Evolutionary conservation across 2,797 vertebrate genomes (phyloP), one percentile per base, ranked within the genome.

Genomic region (Pipistrellus pipistrellus): DNA sequence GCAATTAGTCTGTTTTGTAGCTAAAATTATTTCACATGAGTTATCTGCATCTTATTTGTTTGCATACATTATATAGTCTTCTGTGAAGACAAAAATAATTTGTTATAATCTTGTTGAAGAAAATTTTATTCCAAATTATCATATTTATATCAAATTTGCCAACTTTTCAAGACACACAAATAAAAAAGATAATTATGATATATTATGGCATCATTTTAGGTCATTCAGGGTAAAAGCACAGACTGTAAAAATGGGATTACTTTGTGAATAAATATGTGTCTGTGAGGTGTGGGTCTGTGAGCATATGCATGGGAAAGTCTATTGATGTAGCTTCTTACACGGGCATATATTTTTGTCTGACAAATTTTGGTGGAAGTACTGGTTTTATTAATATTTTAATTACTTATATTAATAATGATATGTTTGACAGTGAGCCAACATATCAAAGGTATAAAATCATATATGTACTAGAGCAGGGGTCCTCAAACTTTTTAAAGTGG

Each of bases 1-100:
- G 35, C 6, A 64, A 81, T 93, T 88, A 94, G 94, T 86, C 6
- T 92, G 90, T 90, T 95, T 68, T 92, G 57, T 53, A 85, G 69
- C 30, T 92, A 89, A 84, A 71, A 84, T 73, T 87, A 91, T 78
- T 73, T 23, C 12, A 20, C 53, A 77, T 62, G 46, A 95, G 80
- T 72, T 53, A 81, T 86, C 84, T 14, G 27, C 38, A 38, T 73
- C 88, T 93, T 81, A 80, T 93, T 87, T 69, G 17, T 48, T 18
- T 48, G 8, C 23, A 68, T 51, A 51, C 25, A 51, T 53, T 91
- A 32, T 25, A 44, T 71, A 64, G n/a, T 88, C 10, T 86, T 88
- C 35, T 15, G 69, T 44, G 20, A 86, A 88, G 20, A 8, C 20
- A 85, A n/a, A 92, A 13, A 51, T 27, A 81, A 69, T 84, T 85